Evolutionary conservation across 1,140 invertebrate genomes (phyloP).

Genomic region (Eufriesea mexicana): DNA sequence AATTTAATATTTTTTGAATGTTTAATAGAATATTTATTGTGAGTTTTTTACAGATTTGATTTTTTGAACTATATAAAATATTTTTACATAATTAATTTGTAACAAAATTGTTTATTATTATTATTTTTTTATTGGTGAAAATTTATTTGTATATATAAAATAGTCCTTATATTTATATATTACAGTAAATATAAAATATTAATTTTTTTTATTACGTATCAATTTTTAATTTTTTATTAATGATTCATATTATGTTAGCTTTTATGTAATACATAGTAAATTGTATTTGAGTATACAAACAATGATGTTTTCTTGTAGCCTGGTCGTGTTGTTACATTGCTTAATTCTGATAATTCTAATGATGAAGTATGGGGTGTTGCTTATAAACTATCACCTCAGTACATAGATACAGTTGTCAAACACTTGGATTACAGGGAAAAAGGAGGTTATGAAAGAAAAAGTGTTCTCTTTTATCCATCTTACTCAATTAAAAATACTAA

Average conservation of each 20-base stretch:
- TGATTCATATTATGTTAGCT: neutral
- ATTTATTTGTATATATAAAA: neutral
- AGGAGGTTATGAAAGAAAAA: conserved; percentile 90
- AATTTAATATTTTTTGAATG: too few species aligned
- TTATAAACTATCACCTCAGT: conserved; percentile 89
- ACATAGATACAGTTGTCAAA: conserved; percentile 88
- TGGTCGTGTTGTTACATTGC: conserved; percentile 93
- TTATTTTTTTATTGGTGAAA: neutral
- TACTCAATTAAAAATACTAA: conserved; percentile 53
- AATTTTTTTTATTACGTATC: neutral
- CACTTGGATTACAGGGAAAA: conserved; percentile 96
- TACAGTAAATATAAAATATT: neutral
- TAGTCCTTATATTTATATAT: neutral
- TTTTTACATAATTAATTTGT: neutral
- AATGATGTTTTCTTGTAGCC: conserved; percentile 84
- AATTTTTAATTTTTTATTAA: neutral
- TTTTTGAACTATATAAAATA: neutral
- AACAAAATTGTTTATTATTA: neutral
- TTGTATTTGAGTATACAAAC: neutral
- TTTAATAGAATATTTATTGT: too few species aligned
- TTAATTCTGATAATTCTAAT: conserved; percentile 85
- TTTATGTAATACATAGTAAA: neutral
- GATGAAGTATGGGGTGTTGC: conserved; percentile 94
- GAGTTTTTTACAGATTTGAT: neutral
- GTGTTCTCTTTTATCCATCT: conserved; percentile 88